These are phyloP conservation scores for Galagoides demidoff DNA, from an alignment of 2,797 vertebrate genomes.

Conservation along the genomic window DNA sequence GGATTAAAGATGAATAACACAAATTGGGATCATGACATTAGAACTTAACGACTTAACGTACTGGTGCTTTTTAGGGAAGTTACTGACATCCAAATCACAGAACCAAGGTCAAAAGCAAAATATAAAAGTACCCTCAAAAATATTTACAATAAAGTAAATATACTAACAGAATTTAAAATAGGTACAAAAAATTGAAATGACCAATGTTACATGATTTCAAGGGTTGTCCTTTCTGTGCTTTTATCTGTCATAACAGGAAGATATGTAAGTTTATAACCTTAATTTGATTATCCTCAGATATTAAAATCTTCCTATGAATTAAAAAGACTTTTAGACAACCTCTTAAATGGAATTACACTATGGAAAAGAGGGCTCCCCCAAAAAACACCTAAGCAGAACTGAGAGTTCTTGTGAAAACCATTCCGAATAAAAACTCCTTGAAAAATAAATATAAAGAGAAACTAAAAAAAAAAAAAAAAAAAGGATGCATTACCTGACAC, in stretches of 20 bases:
- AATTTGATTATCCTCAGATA: conserved; percentile 78
- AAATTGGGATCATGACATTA: conserved; percentile 88
- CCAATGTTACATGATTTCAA: conserved; percentile 85
- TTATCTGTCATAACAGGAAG: conserved; percentile 86
- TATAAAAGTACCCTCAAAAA: conserved; percentile 88
- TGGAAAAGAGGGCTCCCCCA: conserved; percentile 84
- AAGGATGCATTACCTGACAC: conserved; percentile 84
- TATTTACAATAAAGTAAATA: conserved; percentile 89
- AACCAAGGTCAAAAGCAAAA: conserved; percentile 87
- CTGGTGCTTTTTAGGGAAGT: conserved; percentile 89
- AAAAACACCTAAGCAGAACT: conserved; percentile 88
- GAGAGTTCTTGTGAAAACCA: conserved; percentile 85
- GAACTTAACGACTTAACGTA: conserved; percentile 89
- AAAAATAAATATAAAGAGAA: conserved; percentile 90
- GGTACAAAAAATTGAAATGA: conserved; percentile 86
- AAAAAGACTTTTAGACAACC: conserved; percentile 87
- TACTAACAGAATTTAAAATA: conserved; percentile 85
- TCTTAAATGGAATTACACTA: conserved; percentile 85
- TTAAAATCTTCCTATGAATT: conserved; percentile 83
- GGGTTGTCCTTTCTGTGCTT: conserved; percentile 90
- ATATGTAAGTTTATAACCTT: conserved; percentile 79
- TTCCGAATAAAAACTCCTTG: conserved; percentile 87
- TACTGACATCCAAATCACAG: conserved; percentile 87
- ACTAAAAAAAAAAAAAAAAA: conserved; percentile 57
- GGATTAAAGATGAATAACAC: conserved; percentile 90